Base-by-base conservation (phyloP, 2,888 invertebrate species). In the Sepiola atlantica region DNA sequence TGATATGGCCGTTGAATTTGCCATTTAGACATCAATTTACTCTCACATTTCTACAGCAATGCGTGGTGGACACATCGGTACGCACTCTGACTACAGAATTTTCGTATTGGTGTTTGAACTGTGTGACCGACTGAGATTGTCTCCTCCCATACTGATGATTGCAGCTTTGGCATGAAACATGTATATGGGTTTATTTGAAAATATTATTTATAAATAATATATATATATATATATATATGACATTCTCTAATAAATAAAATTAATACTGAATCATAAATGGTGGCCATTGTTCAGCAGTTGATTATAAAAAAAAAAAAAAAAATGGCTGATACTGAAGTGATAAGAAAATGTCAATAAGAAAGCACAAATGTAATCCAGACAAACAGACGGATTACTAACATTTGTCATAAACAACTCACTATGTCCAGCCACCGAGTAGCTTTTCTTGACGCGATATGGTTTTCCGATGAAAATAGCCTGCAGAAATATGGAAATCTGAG, bases 391-490 rank as follows among this genome's bases (percentile, higher is more conserved):
- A n/a, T 77, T 77, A 77, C 77, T 77, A 77, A 77, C 77, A 77
- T 77, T 32, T 77, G 77, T 77, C 32, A 77, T 61, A 28, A 61
- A 61, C 24, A 24, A 61, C 28, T 77, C 77, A 77, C 77, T 77
- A 77, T 18, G n/a, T 77, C 77, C 77, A 77, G 77, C 77, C 32
- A 14, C 32, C 77, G 32, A 77, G n/a, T 77, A 77, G 77, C 77
- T 77, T 77, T 77, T 77, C 77, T 77, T 18, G 77, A n/a, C n/a
- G 77, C n/a, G n/a, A 77, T 32, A 77, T 32, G n/a, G 77, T 77
- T 77, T 77, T 77, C 77, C 77, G 77, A 77, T 77, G 77, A 77
- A 77, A 77, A 77, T 77, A n/a, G n/a, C 77, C 77, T 77, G 77
- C n/a, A 77, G 77, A 77, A 77, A 77, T 77, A 77, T 77, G 77